Evolutionary conservation across 92 coral and sea anemone species (phyloP), one percentile per base, ranked within the genome.

Genomic region (Zoanthus solanderi): DNA sequence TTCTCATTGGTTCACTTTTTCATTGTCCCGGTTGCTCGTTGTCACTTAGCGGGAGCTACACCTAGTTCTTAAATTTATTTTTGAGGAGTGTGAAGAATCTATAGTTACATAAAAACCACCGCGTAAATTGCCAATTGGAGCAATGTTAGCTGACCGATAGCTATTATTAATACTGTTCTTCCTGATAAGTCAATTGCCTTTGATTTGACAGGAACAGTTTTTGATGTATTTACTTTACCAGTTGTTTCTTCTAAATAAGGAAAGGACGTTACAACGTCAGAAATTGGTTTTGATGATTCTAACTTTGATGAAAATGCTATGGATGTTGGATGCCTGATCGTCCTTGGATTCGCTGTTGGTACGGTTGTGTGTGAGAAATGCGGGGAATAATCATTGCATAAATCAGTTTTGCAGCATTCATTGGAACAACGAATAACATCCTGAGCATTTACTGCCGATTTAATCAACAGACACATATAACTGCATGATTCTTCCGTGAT

Each of bases 321-420:
- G 7, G 78, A 46, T 8, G 78, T 47, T 9, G 12, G 34, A 16
- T 17, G 17, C 3, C 56, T 8, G 47, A 11, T 9, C 0, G 47
- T 76, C 11, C 9, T 76, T 0, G 82, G 82, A 15, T 29, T 3
- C 46, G 67, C 16, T 54, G 29, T 77, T 7, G 28, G 14, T 5
- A 54, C 46, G 16, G 68, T 11, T 14, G 12, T 52, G 37, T 50
- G 29, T 0, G 67, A n/a, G 16, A 77, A 57, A 29, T 6, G 67
- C 6, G 82, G 82, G 1, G 82, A 67, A 15, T 77, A 54, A 23
- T 77, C 28, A 7, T 77, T 77, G 42, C 82, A 77, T 16, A 77
- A 30, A 53, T 77, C 47, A 12, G 30, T 48, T 31, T 18, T 34
- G 15, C 82, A 77, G 61, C 82, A 77, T 5, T 54, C 68, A 16